Evolutionary conservation across 2,888 invertebrate species (phyloP).

Genomic region (Lottia scabra): DNA sequence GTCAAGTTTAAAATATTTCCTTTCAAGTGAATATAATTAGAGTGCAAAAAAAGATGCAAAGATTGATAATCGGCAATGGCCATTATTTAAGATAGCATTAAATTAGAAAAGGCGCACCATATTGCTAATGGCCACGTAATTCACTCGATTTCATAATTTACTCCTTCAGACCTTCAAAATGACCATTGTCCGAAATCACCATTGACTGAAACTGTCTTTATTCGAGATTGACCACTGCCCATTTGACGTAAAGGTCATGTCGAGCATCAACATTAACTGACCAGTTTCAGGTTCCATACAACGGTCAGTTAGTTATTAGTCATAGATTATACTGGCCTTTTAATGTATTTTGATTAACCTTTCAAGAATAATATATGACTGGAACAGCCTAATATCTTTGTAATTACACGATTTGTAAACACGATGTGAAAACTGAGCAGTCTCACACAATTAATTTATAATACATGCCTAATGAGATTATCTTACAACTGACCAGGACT

Average conservation of each 20-base stretch:
- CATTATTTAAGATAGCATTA: neutral
- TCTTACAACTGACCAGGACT: neutral
- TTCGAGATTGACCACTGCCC: neutral
- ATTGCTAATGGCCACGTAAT: conserved; percentile 4
- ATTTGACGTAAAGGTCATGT: neutral
- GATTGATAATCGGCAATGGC: no score
- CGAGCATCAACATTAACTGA: neutral
- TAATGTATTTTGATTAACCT: conserved; percentile 6
- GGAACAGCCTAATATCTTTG: neutral
- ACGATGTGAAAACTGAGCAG: neutral
- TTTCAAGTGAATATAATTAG: no score
- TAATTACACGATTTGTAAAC: conserved; percentile 7
- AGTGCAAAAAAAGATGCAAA: no score
- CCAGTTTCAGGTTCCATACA: neutral
- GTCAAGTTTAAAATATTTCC: no score
- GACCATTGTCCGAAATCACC: conserved; percentile 1
- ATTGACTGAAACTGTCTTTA: neutral
- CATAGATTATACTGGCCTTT: neutral
- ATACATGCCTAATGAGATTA: neutral
- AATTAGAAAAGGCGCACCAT: neutral
- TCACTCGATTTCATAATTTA: conserved; percentile 3
- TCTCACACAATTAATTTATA: neutral
- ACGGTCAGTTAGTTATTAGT: neutral
- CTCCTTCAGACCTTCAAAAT: neutral
- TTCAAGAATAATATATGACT: neutral